Evolutionary conservation across 2,797 vertebrate genomes (phyloP), one percentile per base, ranked within the genome.

Genomic region (Alfaro cultratus): DNA sequence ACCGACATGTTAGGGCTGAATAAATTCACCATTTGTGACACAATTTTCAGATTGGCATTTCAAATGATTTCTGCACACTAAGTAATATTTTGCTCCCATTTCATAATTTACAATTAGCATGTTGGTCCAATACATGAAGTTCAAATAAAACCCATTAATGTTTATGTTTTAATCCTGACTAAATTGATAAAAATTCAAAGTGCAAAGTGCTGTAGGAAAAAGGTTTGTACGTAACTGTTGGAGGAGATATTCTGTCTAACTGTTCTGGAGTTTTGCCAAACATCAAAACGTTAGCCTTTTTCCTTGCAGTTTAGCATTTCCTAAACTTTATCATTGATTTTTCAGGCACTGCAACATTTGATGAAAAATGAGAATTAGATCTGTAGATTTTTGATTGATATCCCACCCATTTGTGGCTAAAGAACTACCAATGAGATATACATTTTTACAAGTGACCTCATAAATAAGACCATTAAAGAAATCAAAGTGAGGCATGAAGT

Each of bases 401-500:
- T 84, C 83, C 78, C 80, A 73, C 60, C 79, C 53, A 70, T 82
- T 80, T 85, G 83, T 46, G 84, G 86, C 74, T 85, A 55, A 84
- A 82, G 80, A 79, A 80, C 73, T 55, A 86, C 86, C 87, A 81
- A 77, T 88, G 85, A 91, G 82, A 87, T 88, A 73, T 34, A 83
- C 18, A 31, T 81, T 88, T 71, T 81, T 83, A 83, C 26, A 60
- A 73, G 80, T 83, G 80, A 87, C 77, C 92, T 91, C 91, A 93
- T 95, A 95, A 95, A 95, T 94, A 94, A 94, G 90, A 79, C 84
- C 85, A 95, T 95, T 95, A 95, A 76, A 67, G 89, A 87, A 93
- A 94, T 95, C 92, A 91, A 88, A 94, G 83, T 76, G 78, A 91
- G 89, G 88, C 92, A 93, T 92, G 90, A 93, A 94, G 93, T 90